Base-by-base conservation (phyloP, 30 jellyfish, hydroid and myxozoan species). In the Aurelia aurita complex sp. Pacific region DNA sequence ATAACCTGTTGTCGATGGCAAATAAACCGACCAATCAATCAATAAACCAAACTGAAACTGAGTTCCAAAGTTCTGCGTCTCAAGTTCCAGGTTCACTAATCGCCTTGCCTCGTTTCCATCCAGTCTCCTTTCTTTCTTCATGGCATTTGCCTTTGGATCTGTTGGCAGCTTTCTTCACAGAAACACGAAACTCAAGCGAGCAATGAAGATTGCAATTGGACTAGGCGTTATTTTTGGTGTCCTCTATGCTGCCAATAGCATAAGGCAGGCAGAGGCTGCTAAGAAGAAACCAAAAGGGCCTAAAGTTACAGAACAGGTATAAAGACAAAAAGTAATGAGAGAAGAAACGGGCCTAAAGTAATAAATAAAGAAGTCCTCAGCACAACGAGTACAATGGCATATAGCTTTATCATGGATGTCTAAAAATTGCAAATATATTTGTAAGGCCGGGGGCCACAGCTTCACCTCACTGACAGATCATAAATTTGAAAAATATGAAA, bases 271-370 rank as follows among this genome's bases (percentile, higher is more conserved):
- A 19, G 87, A 73, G 3, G 93, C 82, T 46, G 93, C 87, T 5
- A 73, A 73, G 62, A 84, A 73, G 87, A 84, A 52, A 32, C 51
- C 76, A 17, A 86, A 86, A 46, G 95, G 95, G 7, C 95, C 95
- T n/a, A 86, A 69, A 77, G 95, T 86, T 23, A 86, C 95, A 23
- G 85, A 46, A 54, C 85, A 74, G 85, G 95, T 86, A 36, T 15
- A 40, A 16, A 18, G 5, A 18, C 50, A 42, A 33, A 0, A 33
- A 10, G 76, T 8, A 9, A 40, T 40, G 68, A 18, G 10, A 35
- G 10, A 35, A 10, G 38, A 53, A 34, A 35, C 34, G 2, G 57
- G 57, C 57, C 57, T 46, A 46, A 43, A 23, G 29, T 23, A 23
- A 23, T 23, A 23, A 23, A 23, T 23, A 23, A 23, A 23, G 29